Evolutionary conservation across 2,797 vertebrate species (phyloP).

Genomic region (Rallus crepitans): DNA sequence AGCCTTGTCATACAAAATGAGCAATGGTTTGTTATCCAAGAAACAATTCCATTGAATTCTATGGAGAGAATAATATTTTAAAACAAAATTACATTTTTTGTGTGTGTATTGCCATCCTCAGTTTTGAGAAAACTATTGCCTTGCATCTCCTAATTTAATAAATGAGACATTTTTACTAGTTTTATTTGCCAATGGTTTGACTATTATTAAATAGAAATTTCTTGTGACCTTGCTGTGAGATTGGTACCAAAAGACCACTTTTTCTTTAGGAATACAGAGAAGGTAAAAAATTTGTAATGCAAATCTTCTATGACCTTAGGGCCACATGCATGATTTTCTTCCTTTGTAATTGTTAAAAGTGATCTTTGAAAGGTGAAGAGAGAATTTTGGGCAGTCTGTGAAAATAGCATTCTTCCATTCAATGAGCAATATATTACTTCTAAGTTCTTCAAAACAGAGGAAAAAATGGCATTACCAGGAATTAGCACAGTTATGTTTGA

Average conservation of each 20-base stretch:
- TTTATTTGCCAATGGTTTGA: background rate
- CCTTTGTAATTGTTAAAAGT: background rate
- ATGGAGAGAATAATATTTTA: background rate
- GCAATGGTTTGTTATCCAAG: background rate
- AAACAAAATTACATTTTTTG: background rate
- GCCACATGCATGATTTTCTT: background rate
- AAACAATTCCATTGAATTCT: background rate
- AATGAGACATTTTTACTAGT: background rate
- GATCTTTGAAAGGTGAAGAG: background rate
- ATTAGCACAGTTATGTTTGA: background rate
- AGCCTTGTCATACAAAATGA: background rate
- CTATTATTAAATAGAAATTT: background rate
- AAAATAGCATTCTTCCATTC: background rate
- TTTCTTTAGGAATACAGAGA: background rate
- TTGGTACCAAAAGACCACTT: background rate
- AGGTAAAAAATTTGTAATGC: background rate
- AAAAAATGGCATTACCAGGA: background rate
- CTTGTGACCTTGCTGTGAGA: background rate
- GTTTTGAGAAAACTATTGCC: background rate
- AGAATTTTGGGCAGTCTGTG: background rate
- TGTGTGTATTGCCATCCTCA: background rate
- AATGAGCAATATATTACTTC: background rate
- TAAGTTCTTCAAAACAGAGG: background rate
- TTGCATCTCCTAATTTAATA: background rate
- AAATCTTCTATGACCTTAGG: background rate